A percentile compares a stretch with the other conserved stretches of the same genome.
Conservation (phyloP, 2,888 invertebrate species). For the Cryptus armator region DNA sequence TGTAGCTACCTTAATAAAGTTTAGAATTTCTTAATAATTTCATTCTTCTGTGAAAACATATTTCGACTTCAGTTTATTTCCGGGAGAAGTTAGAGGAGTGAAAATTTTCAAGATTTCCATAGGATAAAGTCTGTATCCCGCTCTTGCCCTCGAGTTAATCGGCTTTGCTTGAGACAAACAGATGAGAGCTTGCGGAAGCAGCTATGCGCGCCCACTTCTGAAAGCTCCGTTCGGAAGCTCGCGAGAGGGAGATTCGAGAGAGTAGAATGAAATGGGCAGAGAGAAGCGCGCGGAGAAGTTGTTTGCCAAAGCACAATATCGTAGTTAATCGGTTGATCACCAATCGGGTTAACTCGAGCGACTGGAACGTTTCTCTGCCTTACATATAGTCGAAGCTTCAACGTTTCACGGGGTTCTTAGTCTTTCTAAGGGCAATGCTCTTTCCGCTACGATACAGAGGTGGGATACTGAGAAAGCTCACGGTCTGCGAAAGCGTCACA, state of each 20-base stretch:
- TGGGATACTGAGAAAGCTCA: slow-evolving; percentile 5
- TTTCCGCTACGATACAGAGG: neutral
- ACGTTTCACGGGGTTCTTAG: neutral
- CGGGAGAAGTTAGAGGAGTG: slow-evolving; percentile 3
- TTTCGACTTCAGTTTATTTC: neutral
- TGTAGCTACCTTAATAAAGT: no score
- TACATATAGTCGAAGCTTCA: neutral
- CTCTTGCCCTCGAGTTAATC: slow-evolving; percentile 57
- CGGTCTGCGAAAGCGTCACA: slow-evolving; percentile 7
- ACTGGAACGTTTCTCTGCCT: slow-evolving; percentile 14
- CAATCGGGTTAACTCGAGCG: slow-evolving; percentile 43
- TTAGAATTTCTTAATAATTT: no score
- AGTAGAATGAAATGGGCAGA: neutral
- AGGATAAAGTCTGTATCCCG: slow-evolving; percentile 31
- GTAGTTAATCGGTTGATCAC: slow-evolving; percentile 49
- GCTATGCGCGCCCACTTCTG: neutral
- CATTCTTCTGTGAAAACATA: neutral
- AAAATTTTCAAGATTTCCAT: slow-evolving; percentile 46
- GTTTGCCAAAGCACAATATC: slow-evolving; percentile 54
- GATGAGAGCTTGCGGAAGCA: slow-evolving; percentile 36
- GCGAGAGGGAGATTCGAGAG: neutral
- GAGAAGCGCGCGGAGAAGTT: slow-evolving; percentile 35
- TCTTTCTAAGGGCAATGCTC: slow-evolving; percentile 25
- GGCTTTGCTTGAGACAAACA: slow-evolving; percentile 64
- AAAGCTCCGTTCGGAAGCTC: neutral